These are phyloP conservation scores for Sinella curviseta DNA, from an alignment of 1,140 invertebrate species.

Conservation along the genomic window DNA sequence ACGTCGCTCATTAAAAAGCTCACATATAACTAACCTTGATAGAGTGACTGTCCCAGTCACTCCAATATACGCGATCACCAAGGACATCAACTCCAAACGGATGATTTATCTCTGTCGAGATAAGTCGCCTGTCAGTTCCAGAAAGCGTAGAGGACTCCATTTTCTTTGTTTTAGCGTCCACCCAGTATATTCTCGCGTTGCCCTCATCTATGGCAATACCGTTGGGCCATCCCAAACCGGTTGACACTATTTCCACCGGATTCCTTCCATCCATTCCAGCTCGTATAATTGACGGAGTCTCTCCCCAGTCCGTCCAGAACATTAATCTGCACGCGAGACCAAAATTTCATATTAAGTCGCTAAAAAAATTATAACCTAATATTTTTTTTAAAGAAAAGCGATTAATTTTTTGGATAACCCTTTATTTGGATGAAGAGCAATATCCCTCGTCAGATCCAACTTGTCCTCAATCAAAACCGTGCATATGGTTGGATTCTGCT, in stretches of 20 bases:
- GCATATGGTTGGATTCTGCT: constrained; percentile 63
- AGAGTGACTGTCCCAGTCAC: constrained; percentile 64
- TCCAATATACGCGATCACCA: constrained; percentile 85
- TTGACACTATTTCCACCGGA: constrained; percentile 65
- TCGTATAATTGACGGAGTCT: constrained; percentile 68
- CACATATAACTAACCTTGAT: no score
- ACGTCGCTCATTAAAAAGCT: no score
- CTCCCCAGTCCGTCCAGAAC: constrained; percentile 85
- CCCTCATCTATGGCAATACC: constrained; percentile 58
- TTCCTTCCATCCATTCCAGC: constrained; percentile 81
- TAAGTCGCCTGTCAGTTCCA: constrained; percentile 65
- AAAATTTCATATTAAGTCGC: not conserved
- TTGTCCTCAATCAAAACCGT: constrained; percentile 57
- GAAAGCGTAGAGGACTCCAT: constrained; percentile 81
- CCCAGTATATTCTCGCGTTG: constrained; percentile 75
- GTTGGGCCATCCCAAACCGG: constrained; percentile 66
- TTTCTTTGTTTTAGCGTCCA: constrained; percentile 73
- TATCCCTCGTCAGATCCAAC: constrained; percentile 52
- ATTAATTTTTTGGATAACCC: no score
- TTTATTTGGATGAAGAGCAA: constrained; percentile 54
- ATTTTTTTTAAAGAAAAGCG: no score
- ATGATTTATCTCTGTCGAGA: constrained; percentile 57
- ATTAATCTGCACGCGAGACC: constrained; percentile 64
- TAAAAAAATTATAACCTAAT: not conserved
- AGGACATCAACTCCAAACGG: constrained; percentile 83